Conservation (phyloP, 2,113 vertebrate genomes). For the Henicopernis longicauda region DNA sequence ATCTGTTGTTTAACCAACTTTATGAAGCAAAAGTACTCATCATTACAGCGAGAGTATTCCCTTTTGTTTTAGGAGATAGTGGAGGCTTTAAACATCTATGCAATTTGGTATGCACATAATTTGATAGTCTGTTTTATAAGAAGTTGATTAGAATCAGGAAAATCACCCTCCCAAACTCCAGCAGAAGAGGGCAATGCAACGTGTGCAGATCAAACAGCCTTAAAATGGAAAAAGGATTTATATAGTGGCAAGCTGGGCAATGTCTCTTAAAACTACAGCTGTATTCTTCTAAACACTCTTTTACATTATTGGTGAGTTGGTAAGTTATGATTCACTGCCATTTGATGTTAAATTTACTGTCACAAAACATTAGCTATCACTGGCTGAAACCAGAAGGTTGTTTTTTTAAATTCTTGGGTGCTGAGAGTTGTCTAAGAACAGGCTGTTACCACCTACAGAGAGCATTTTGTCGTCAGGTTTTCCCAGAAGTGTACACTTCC, state of each 20-base stretch:
- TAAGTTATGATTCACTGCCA: constrained; percentile 3
- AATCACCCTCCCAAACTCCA: not conserved
- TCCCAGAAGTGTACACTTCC: not conserved
- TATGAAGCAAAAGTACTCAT: constrained; percentile 40
- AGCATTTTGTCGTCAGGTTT: not conserved
- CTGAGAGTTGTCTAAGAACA: not conserved
- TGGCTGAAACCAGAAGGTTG: not conserved
- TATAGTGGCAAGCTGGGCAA: not conserved
- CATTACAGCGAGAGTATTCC: not conserved
- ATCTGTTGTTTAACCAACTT: constrained; percentile 61
- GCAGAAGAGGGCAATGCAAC: not conserved
- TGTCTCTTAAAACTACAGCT: not conserved
- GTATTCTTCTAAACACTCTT: not conserved
- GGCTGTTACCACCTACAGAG: not conserved
- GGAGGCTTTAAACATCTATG: constrained; percentile 15
- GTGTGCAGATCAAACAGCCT: constrained; percentile 7
- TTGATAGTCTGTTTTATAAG: constrained; percentile 3
- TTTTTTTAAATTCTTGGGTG: not conserved
- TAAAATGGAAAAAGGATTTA: constrained; percentile 10
- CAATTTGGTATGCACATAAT: not conserved
- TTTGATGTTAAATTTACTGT: constrained; percentile 2
- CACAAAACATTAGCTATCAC: not conserved
- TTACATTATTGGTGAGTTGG: not conserved
- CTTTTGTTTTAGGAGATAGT: not conserved
- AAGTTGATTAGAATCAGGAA: not conserved